These are phyloP conservation scores for Nasonia longicornis DNA, from an alignment of 1,140 invertebrate genomes.

Conservation along the genomic window DNA sequence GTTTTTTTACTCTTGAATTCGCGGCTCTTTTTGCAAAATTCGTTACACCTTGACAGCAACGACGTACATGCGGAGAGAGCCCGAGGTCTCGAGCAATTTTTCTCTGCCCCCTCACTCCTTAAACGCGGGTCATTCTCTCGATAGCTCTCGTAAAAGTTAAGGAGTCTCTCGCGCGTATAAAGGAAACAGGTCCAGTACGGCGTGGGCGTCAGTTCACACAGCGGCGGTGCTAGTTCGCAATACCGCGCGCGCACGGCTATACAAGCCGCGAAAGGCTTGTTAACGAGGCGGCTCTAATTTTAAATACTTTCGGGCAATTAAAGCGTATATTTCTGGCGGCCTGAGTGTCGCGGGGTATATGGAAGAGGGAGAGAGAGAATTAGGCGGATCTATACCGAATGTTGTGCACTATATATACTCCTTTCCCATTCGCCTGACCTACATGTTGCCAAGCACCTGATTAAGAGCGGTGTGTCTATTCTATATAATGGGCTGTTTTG, in stretches of 20 bases:
- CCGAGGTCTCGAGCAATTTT: background rate
- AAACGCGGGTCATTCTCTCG: constrained; percentile 41
- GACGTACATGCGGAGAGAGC: background rate
- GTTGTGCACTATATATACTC: background rate
- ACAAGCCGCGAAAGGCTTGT: constrained; percentile 42
- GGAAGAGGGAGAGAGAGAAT: too few species aligned
- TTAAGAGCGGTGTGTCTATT: background rate
- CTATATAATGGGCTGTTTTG: background rate
- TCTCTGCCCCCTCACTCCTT: background rate
- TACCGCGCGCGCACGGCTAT: background rate
- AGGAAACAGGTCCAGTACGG: constrained; percentile 57
- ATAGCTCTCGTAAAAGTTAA: constrained; percentile 62
- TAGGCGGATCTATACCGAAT: background rate
- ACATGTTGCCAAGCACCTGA: background rate
- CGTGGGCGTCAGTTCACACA: constrained; percentile 59
- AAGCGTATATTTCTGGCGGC: constrained; percentile 25
- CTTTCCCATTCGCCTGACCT: constrained; percentile 17
- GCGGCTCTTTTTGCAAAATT: background rate
- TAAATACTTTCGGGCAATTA: constrained; percentile 34
- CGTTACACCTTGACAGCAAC: background rate
- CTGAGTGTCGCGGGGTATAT: background rate
- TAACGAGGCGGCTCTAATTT: constrained; percentile 43
- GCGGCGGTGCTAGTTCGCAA: background rate
- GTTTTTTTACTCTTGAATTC: background rate
- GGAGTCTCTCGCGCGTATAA: constrained; percentile 32